Percentiles rank a stretch among this genome's conserved stretches.
These are phyloP conservation scores for Marmota monax DNA, from an alignment of 2,113 vertebrate species.

Conservation along the genomic window DNA sequence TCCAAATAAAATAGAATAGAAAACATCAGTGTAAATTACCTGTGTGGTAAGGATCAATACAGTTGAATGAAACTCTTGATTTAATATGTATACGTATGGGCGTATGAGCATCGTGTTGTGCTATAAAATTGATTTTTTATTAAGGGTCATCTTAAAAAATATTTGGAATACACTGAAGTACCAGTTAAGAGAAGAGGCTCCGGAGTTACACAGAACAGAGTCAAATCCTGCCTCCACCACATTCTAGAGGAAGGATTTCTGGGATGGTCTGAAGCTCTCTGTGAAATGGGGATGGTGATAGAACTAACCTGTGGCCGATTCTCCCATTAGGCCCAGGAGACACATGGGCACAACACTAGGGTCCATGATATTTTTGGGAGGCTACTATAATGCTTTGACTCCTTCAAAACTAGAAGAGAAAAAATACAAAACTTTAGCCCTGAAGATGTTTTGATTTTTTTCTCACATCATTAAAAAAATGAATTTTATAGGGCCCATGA, in stretches of 20 bases:
- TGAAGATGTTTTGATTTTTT: slow-evolving; percentile 22
- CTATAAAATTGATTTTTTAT: not conserved
- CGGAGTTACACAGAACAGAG: not conserved
- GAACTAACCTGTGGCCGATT: not conserved
- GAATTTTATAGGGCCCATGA: not conserved
- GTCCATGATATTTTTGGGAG: not conserved
- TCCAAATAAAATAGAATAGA: not conserved
- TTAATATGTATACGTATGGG: not conserved
- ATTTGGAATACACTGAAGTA: not conserved
- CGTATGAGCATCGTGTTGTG: not conserved
- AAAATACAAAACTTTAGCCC: not conserved
- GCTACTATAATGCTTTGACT: not conserved
- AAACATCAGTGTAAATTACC: not conserved
- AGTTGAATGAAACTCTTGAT: slow-evolving; percentile 5
- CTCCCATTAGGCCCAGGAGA: not conserved
- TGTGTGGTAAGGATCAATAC: not conserved
- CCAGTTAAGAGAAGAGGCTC: not conserved
- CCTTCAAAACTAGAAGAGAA: not conserved
- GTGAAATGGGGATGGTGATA: not conserved
- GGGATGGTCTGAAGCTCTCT: not conserved
- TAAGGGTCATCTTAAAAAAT: not conserved
- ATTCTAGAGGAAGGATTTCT: not conserved
- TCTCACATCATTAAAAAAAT: not conserved
- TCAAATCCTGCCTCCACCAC: not conserved
- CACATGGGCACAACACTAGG: no score